phyloP scores from a whole-genome alignment of 2,888 invertebrate species.

The Arrhopalites spinosus region DNA sequence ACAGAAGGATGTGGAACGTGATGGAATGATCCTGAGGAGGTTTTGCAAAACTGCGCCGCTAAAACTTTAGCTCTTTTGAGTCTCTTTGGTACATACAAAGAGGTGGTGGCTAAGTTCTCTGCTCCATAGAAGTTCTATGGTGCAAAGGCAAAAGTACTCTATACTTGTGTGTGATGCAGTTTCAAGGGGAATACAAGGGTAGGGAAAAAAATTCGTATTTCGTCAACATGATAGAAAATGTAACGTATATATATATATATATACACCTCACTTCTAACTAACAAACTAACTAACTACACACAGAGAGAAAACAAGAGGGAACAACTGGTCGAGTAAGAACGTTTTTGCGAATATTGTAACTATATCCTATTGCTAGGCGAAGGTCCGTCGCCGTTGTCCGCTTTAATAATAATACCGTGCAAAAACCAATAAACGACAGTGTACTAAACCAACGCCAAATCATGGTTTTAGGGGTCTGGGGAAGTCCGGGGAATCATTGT shows the following conservation, averaged over 20 bases:
- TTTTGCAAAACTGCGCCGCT: slow-evolving; percentile 38
- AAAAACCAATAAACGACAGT: neutral
- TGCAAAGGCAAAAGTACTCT: slow-evolving; percentile 5
- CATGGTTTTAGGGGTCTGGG: slow-evolving; percentile 15
- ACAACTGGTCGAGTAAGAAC: neutral
- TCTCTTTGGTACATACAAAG: no score
- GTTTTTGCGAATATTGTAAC: no score
- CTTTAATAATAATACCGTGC: neutral
- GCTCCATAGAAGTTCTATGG: neutral
- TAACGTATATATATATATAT: neutral
- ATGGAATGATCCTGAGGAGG: slow-evolving; percentile 28
- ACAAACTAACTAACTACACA: neutral
- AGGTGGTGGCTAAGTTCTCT: slow-evolving; percentile 5
- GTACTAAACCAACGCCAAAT: neutral
- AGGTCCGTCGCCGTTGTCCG: neutral
- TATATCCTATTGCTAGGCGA: neutral
- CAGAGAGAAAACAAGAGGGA: neutral
- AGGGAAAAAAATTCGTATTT: neutral
- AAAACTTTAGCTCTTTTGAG: neutral
- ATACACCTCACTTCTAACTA: neutral
- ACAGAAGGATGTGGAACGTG: slow-evolving; percentile 29
- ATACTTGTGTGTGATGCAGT: slow-evolving; percentile 6
- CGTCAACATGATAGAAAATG: slow-evolving; percentile 2
- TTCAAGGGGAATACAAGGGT: slow-evolving; percentile 17
- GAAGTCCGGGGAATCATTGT: neutral